A percentile compares a stretch with the other conserved stretches of the same genome.
These are phyloP conservation scores for Acanthiza pusilla DNA, from an alignment of 2,797 vertebrate species.

Conservation along the genomic window DNA sequence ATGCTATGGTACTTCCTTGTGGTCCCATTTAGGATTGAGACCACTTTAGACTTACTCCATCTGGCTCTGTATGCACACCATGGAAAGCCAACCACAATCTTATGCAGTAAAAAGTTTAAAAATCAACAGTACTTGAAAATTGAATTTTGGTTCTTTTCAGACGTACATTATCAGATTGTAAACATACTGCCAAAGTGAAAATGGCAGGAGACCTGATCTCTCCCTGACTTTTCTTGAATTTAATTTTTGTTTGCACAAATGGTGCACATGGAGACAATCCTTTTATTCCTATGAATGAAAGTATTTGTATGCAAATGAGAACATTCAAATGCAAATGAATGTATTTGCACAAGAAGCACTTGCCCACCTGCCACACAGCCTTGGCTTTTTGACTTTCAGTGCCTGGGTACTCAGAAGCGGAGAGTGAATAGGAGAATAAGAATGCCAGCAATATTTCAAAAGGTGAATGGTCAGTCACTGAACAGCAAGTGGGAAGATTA, in stretches of 20 bases:
- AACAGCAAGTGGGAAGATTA: not conserved
- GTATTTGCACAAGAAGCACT: conserved; percentile 33
- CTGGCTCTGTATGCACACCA: not conserved
- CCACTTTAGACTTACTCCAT: not conserved
- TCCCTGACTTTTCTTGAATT: not conserved
- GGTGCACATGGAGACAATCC: not conserved
- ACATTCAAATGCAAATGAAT: conserved; percentile 43
- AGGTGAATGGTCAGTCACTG: not conserved
- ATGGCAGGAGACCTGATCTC: not conserved
- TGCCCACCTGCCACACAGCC: conserved; percentile 4
- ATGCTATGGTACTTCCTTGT: not conserved
- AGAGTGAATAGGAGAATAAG: not conserved
- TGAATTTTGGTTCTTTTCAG: not conserved
- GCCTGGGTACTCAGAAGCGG: not conserved
- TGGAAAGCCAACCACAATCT: not conserved
- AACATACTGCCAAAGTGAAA: not conserved
- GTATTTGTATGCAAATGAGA: conserved; percentile 39
- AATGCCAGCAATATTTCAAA: conserved; percentile 30
- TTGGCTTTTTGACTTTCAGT: not conserved
- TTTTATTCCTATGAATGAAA: conserved; percentile 29
- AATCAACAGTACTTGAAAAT: not conserved
- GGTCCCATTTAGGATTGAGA: not conserved
- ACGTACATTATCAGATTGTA: not conserved
- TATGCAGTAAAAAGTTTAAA: not conserved
- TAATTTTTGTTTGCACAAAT: conserved; percentile 34